These are phyloP conservation scores for Polyploca ridens DNA, from an alignment of 2,888 invertebrate species.

Conservation along the genomic window DNA sequence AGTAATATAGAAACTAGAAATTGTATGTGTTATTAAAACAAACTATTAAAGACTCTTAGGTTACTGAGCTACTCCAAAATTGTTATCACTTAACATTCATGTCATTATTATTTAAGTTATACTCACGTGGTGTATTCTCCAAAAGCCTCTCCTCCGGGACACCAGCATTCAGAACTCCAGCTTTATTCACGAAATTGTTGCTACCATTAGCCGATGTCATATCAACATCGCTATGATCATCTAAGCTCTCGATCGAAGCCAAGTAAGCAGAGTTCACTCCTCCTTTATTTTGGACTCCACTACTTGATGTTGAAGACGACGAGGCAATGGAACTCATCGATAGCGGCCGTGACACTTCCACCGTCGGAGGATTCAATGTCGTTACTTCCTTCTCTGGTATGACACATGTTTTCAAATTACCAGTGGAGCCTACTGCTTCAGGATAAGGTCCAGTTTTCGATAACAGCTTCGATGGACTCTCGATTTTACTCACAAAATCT, in stretches of 20 bases:
- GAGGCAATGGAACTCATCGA: conserved; percentile 92
- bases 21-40: too few relatives aligned
- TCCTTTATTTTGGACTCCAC: conserved; percentile 86
- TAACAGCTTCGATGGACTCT: conserved; percentile 61
- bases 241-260: conserved; percentile 94
- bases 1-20: too few relatives aligned
- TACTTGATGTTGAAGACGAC: conserved; percentile 87
- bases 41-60: too few relatives aligned
- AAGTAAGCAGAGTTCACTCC: conserved; percentile 90
- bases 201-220: conserved; percentile 79
- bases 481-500: conserved; percentile 57
- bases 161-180: conserved; percentile 64
- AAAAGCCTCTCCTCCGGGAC: conserved; percentile 65
- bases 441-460: conserved; percentile 69
- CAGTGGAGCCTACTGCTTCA: conserved; percentile 71
- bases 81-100: too few relatives aligned
- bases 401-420: conserved; percentile 67
- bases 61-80: too few relatives aligned
- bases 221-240: conserved; percentile 91
- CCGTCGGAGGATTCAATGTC: conserved; percentile 81
- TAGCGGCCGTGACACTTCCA: conserved; percentile 87
- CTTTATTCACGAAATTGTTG: conserved; percentile 72
- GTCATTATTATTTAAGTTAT: not conserved
- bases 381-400: conserved; percentile 72
- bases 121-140: conserved; percentile 69